These are phyloP conservation scores for Lycocerus yunnanus DNA, from an alignment of 2,888 invertebrate genomes.

Conservation along the genomic window DNA sequence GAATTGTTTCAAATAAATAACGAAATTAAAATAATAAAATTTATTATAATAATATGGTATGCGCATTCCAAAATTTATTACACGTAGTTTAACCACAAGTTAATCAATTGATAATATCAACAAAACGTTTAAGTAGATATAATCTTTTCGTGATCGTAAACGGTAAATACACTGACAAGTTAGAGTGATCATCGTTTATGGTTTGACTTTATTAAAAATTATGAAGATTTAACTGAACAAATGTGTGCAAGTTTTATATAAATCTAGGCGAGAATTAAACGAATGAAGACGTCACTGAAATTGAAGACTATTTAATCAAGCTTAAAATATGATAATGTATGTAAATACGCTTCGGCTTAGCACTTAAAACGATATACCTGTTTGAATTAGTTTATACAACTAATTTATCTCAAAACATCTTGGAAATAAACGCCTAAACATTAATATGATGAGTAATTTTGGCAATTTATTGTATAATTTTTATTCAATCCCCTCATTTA, in stretches of 20 bases:
- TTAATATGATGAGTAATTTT: conserved; percentile 27
- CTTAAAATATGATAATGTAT: conserved; percentile 49
- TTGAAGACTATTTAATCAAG: conserved; percentile 48
- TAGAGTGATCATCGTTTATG: conserved; percentile 43
- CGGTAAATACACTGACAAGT: conserved; percentile 31
- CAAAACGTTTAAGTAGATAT: conserved; percentile 8
- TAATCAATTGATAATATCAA: conserved; percentile 20
- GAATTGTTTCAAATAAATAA: not conserved
- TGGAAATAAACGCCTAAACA: conserved; percentile 17
- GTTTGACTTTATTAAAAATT: conserved; percentile 47
- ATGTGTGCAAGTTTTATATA: conserved; percentile 35
- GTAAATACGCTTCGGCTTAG: conserved; percentile 46
- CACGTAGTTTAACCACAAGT: not conserved
- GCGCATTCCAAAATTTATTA: not conserved
- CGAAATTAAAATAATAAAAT: not conserved
- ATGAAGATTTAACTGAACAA: conserved; percentile 43
- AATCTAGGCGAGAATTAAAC: conserved; percentile 40
- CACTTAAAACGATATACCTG: conserved; percentile 43
- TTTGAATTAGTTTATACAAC: conserved; percentile 34
- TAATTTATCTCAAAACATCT: conserved; percentile 31
- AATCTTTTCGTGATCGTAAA: conserved; percentile 16
- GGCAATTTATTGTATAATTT: conserved; percentile 24
- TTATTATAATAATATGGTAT: not conserved
- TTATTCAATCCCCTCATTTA: conserved; percentile 15
- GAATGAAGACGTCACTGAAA: conserved; percentile 43